Conservation (phyloP, 2,113 vertebrate species). For the Vicugna pacos region DNA sequence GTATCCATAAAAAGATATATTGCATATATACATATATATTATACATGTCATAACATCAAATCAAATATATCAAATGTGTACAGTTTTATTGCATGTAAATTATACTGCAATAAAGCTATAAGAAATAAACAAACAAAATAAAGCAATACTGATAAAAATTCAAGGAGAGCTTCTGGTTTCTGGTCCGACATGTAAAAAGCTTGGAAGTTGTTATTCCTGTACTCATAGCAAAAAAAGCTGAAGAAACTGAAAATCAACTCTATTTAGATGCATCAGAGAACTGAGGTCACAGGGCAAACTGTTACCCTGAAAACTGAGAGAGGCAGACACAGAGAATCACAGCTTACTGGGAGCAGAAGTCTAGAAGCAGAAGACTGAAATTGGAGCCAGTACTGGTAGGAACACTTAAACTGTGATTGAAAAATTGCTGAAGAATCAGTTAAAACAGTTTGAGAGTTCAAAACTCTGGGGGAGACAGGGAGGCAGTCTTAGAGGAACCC, state of each 20-base stretch:
- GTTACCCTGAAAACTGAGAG: not conserved
- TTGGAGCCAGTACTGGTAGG: not conserved
- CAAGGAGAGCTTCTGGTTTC: not conserved
- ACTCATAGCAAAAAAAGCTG: not conserved
- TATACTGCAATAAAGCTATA: not conserved
- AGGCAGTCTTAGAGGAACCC: not conserved
- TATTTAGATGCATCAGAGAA: not conserved
- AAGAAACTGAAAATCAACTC: not conserved
- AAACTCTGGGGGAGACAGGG: not conserved
- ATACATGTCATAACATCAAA: not conserved
- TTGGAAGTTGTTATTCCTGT: not conserved
- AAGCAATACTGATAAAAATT: not conserved
- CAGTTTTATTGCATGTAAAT: not conserved
- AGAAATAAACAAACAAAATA: not conserved
- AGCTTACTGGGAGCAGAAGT: not conserved
- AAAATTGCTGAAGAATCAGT: not conserved
- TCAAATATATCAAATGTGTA: not conserved
- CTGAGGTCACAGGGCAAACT: not conserved
- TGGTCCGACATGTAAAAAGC: not conserved
- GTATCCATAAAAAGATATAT: not conserved
- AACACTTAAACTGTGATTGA: not conserved
- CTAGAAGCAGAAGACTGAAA: not conserved
- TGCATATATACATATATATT: not conserved
- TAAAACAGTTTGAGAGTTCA: not conserved
- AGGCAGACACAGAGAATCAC: not conserved